phyloP scores from a whole-genome alignment of 2,888 invertebrate genomes.

The Physocephala rufipes region DNA sequence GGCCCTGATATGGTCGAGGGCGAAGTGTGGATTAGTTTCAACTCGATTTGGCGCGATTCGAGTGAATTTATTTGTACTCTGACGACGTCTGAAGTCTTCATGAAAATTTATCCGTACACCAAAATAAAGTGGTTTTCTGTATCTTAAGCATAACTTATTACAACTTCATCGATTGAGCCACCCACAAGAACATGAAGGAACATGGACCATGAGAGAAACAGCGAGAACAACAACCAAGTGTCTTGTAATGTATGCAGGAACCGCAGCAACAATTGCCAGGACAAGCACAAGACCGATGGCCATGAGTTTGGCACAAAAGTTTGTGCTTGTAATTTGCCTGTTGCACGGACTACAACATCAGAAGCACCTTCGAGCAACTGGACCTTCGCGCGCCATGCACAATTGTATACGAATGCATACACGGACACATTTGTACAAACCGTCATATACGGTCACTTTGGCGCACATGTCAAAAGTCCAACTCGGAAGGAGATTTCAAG shows the following conservation, averaged over 20 bases:
- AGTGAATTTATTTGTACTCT: too few relatives aligned
- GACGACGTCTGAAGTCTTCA: too few relatives aligned
- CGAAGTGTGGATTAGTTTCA: too few relatives aligned
- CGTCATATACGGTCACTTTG: not conserved
- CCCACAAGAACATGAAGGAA: slow-evolving; percentile 6
- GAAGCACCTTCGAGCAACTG: slow-evolving; percentile 15
- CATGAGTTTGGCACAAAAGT: slow-evolving; percentile 31
- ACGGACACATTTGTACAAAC: not conserved
- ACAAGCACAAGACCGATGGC: slow-evolving; percentile 20
- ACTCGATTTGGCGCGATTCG: too few relatives aligned
- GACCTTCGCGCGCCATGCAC: not conserved
- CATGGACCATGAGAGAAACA: too few relatives aligned
- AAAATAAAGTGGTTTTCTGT: slow-evolving; percentile 17
- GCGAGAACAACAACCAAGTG: not conserved
- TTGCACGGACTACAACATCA: slow-evolving; percentile 15
- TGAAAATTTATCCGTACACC: not conserved
- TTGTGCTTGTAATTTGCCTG: slow-evolving; percentile 30
- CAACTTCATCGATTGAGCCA: slow-evolving; percentile 19
- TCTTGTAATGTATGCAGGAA: slow-evolving; percentile 27
- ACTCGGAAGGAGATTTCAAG: slow-evolving; percentile 29
- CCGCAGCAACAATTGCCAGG: slow-evolving; percentile 3
- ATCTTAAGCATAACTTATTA: slow-evolving; percentile 19
- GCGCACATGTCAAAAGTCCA: not conserved
- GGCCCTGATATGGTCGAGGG: too few relatives aligned
- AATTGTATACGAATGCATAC: too few relatives aligned